Percentiles rank a stretch among this genome's conserved stretches.
These are phyloP conservation scores for Leptatherina wallacei DNA, from an alignment of 2,797 vertebrate genomes.

Conservation along the genomic window DNA sequence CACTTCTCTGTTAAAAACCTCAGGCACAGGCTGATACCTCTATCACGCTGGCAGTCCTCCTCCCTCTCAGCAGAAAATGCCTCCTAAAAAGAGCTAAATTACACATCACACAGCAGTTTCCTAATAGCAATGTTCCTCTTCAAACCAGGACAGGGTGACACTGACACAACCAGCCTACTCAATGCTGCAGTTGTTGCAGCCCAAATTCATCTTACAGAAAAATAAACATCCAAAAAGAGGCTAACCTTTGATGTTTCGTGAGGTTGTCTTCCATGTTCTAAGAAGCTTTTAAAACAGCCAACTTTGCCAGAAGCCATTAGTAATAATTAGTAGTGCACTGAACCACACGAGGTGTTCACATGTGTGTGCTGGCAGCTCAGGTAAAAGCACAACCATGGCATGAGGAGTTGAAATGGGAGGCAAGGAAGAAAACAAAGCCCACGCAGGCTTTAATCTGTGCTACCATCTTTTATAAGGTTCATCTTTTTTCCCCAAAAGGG, in stretches of 20 bases:
- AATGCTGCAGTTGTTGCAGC: conserved; percentile 23
- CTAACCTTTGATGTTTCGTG: conserved; percentile 66
- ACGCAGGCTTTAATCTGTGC: conserved; percentile 42
- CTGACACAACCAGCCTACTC: conserved; percentile 30
- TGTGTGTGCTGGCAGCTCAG: conserved; percentile 27
- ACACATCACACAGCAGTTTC: conserved; percentile 64
- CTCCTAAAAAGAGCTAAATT: conserved; percentile 68
- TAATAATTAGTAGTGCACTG: conserved; percentile 59
- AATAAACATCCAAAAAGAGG: conserved; percentile 40
- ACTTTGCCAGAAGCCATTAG: conserved; percentile 64
- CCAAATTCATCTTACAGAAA: conserved; percentile 39
- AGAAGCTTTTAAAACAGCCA: conserved; percentile 50
- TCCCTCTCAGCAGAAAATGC: conserved; percentile 42
- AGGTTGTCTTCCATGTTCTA: conserved; percentile 40
- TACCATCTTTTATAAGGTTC: conserved; percentile 45
- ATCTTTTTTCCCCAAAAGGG: conserved; percentile 26
- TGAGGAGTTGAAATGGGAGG: conserved; percentile 28
- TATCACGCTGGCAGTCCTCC: conserved; percentile 47
- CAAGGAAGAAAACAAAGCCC: conserved; percentile 20
- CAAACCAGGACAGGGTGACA: conserved; percentile 40
- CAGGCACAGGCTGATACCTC: conserved; percentile 54
- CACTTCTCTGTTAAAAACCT: conserved; percentile 50
- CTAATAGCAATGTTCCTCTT: conserved; percentile 59
- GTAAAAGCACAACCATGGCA: conserved; percentile 31
- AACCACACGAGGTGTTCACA: conserved; percentile 39